These are phyloP conservation scores for Osmoderma eremita DNA, from an alignment of 2,888 invertebrate species.

Conservation along the genomic window DNA sequence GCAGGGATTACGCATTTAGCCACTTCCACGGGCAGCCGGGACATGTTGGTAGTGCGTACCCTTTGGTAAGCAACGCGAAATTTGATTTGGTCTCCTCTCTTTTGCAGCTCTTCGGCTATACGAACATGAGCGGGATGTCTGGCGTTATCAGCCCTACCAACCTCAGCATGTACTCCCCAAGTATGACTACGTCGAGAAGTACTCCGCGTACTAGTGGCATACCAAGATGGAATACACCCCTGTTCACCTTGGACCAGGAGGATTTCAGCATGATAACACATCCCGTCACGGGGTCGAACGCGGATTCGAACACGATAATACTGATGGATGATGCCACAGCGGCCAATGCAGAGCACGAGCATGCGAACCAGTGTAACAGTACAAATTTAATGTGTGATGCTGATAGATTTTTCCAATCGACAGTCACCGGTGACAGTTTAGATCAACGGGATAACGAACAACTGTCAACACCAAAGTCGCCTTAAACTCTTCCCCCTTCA, in stretches of 20 bases:
- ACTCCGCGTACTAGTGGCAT: conserved; percentile 70
- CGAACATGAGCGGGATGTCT: conserved; percentile 86
- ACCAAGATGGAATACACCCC: conserved; percentile 84
- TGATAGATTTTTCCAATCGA: conserved; percentile 74
- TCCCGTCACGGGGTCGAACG: conserved; percentile 70
- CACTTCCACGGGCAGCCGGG: conserved; percentile 92
- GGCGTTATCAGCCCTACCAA: conserved; percentile 91
- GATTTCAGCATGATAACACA: conserved; percentile 94
- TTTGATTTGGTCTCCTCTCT: conserved; percentile 43
- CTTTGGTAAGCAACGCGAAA: conserved; percentile 52
- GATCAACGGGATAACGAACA: conserved; percentile 61
- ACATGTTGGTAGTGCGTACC: conserved; percentile 71
- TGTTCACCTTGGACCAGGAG: conserved; percentile 88
- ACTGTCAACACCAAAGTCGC: conserved; percentile 57
- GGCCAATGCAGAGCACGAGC: conserved; percentile 49
- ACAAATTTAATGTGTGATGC: conserved; percentile 62
- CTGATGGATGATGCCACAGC: conserved; percentile 78
- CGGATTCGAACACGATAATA: conserved; percentile 74
- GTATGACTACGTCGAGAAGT: conserved; percentile 76
- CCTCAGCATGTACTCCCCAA: conserved; percentile 83
- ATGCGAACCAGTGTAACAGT: conserved; percentile 58
- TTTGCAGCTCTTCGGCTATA: conserved; percentile 90
- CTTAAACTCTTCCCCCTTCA: conserved; percentile 24
- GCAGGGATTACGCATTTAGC: conserved; percentile 71
- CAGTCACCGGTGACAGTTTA: conserved; percentile 69